Evolutionary conservation across 2,888 invertebrate genomes (phyloP).

Genomic region (Diogma glabrata): DNA sequence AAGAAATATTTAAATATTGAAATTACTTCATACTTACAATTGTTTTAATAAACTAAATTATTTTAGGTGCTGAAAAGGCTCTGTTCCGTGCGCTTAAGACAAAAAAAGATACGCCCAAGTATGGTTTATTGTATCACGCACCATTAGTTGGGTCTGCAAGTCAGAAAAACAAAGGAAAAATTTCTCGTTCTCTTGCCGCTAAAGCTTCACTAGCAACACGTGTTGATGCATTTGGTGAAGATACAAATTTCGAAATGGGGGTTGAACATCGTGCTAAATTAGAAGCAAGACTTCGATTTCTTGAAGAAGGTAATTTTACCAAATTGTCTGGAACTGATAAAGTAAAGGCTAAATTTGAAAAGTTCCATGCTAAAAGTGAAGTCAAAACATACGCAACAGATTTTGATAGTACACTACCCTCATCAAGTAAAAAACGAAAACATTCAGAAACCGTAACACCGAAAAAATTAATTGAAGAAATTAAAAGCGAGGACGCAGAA

Average conservation of each 20-base stretch:
- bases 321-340: slow-evolving; percentile 83
- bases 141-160: slow-evolving; percentile 83
- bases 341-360: slow-evolving; percentile 81
- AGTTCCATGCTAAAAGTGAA: slow-evolving; percentile 72
- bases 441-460: slow-evolving; percentile 38
- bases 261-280: slow-evolving; percentile 81
- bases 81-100: slow-evolving; percentile 94
- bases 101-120: slow-evolving; percentile 96
- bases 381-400: slow-evolving; percentile 66
- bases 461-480: slow-evolving; percentile 22
- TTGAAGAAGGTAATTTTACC: slow-evolving; percentile 76
- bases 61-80: slow-evolving; percentile 87
- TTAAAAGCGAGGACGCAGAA: slow-evolving; percentile 18
- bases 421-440: slow-evolving; percentile 42
- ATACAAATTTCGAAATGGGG: slow-evolving; percentile 69
- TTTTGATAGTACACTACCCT: slow-evolving; percentile 69
- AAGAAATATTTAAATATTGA: background rate
- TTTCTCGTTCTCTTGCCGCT: slow-evolving; percentile 93
- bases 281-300: slow-evolving; percentile 61
- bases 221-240: slow-evolving; percentile 91
- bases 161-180: slow-evolving; percentile 84
- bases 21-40: background rate
- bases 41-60: background rate
- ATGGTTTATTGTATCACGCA: slow-evolving; percentile 96
- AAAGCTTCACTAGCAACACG: slow-evolving; percentile 88